Base-by-base conservation (phyloP, 2,797 vertebrate genomes). In the Takifugu ocellatus region DNA sequence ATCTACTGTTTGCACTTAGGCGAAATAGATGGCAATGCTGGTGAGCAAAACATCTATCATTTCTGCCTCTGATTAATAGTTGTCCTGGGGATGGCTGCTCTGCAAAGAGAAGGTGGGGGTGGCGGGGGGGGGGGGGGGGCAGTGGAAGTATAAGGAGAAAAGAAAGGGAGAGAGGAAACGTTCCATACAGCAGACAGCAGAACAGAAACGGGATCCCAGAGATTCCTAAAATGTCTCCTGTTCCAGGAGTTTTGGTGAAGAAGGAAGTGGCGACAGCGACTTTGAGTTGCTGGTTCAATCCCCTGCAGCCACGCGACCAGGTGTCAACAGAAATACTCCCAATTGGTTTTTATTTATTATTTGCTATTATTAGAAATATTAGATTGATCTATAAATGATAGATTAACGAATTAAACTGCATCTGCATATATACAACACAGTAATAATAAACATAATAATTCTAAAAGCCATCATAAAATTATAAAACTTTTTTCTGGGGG, bases 21-120 rank as follows among this genome's bases (percentile, higher is more conserved):
- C 84, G 86, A 84, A 91, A 89, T 87, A 87, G 85, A 90, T 84
- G 83, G 84, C 80, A 79, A 79, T 82, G 84, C 84, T 87, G 79
- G 78, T 84, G 85, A 89, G 89, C 82, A 84, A 88, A 89, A 82
- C 89, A 91, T 92, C 87, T 87, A 92, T 92, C 87, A 91, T 90
- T 88, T 85, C 83, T 88, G 84, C 80, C 83, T 83, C 79, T 91
- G 88, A 91, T 92, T 91, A 91, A 91, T 89, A 89, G 88, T 86
- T 84, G 86, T 91, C 88, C 87, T 82, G 81, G 79, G 87, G 88
- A 89, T 66, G 83, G 85, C 79, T 88, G 84, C 77, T 81, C 75
- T 81, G 81, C 67, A 68, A 50, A 66, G 62, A 60, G 70, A 73
- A 39, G 55, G 54, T 53, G 14, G 59, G 33, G 59, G 54, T 45